Evolutionary conservation across 2,888 invertebrate species (phyloP).

Genomic region (Muschampia plurimacula): DNA sequence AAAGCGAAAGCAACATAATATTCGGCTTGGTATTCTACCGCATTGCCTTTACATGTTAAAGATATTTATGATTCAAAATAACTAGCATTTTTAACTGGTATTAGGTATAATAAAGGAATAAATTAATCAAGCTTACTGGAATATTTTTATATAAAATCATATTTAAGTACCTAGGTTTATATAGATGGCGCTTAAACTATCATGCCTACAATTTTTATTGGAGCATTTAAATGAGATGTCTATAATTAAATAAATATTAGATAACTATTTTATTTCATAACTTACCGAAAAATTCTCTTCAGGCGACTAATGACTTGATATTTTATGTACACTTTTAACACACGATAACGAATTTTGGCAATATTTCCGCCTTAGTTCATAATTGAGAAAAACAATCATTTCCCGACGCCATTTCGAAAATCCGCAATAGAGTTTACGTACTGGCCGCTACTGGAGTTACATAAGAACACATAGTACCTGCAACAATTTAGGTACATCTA

Average conservation of each 20-base stretch:
- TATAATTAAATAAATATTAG: not conserved
- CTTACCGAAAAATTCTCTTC: conserved; percentile 84
- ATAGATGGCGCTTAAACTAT: not conserved
- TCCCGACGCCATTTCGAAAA: conserved; percentile 37
- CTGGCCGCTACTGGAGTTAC: conserved; percentile 17
- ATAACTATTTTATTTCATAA: conserved; percentile 42
- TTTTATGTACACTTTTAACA: conserved; percentile 72
- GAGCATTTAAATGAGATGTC: not conserved
- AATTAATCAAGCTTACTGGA: too few species aligned
- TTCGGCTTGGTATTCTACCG: too few species aligned
- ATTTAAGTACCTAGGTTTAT: too few species aligned
- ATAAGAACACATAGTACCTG: conserved; percentile 34
- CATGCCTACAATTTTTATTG: conserved; percentile 1
- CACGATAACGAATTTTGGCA: conserved; percentile 51
- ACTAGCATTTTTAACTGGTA: too few species aligned
- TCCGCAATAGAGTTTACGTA: conserved; percentile 11
- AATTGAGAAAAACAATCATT: conserved; percentile 38
- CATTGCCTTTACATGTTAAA: too few species aligned
- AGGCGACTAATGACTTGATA: conserved; percentile 84
- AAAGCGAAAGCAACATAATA: too few species aligned
- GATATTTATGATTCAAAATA: too few species aligned
- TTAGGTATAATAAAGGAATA: too few species aligned
- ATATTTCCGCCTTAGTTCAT: conserved; percentile 46
- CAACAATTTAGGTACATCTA: conserved; percentile 2
- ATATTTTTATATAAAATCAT: too few species aligned